These are phyloP conservation scores for Talpa occidentalis DNA, from an alignment of 2,113 vertebrate species.

Conservation along the genomic window DNA sequence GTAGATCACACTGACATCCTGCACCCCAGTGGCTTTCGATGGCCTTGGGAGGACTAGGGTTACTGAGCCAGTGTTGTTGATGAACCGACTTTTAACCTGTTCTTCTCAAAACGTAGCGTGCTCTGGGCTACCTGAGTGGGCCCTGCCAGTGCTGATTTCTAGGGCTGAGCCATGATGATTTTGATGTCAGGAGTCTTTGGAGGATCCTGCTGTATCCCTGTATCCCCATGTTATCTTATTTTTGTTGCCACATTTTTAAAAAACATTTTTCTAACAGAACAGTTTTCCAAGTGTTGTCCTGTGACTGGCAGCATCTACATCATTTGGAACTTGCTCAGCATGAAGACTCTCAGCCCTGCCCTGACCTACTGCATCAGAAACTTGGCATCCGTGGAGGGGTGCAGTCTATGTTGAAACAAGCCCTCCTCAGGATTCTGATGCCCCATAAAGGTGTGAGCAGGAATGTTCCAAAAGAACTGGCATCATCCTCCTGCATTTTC, in stretches of 20 bases:
- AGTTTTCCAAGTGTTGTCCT: neutral
- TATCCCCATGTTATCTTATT: neutral
- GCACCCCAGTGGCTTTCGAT: neutral
- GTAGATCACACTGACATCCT: neutral
- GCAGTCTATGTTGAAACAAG: neutral
- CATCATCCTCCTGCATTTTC: neutral
- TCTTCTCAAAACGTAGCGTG: neutral
- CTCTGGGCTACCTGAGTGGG: fast-evolving
- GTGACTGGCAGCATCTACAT: neutral
- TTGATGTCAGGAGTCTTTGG: neutral
- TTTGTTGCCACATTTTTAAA: neutral
- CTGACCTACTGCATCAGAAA: neutral
- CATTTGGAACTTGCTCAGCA: neutral
- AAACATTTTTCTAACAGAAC: neutral
- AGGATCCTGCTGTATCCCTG: neutral
- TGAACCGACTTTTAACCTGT: neutral
- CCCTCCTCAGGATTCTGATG: neutral
- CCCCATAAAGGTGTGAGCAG: neutral
- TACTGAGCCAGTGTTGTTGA: neutral
- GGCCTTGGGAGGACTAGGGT: neutral
- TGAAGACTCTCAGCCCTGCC: neutral
- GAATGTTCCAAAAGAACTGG: neutral
- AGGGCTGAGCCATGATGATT: fast-evolving
- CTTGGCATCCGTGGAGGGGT: neutral
- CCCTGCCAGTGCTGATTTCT: neutral